Evolutionary conservation across 2,113 vertebrate species (phyloP), one percentile per base, ranked within the genome.

Genomic region (Leptobrachium ailaonicum): DNA sequence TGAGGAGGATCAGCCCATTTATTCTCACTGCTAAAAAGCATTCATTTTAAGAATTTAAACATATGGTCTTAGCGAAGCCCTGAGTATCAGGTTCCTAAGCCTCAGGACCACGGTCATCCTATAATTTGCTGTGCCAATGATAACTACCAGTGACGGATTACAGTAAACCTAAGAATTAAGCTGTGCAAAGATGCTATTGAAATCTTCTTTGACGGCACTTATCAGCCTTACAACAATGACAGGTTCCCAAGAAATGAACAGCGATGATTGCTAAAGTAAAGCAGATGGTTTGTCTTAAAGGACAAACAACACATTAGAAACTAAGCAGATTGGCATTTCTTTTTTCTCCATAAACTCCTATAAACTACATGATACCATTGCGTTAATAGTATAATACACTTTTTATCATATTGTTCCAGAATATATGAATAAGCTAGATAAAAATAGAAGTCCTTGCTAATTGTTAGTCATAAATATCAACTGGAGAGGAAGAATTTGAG

Each of bases 211-310:
- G 1, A 60, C 66, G 60, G 66, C 66, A 70, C 62, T 54, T 54
- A 60, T 62, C 50, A 77, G 50, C 12, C 56, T 70, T 70, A 62
- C 47, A 77, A 71, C 62, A 66, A 63, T 75, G 58, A 75, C 73
- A 66, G 73, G 73, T 75, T 66, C 14, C 41, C 3, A 13, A 58
- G 32, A 58, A 62, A 58, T 45, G 43, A 75, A 64, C 73, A 75
- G 73, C 47, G 73, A 64, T 75, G 58, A 75, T 64, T 75, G 73
- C 73, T 75, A 75, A 75, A 75, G 58, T 64, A 75, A 62, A 75
- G 60, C 73, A 75, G 73, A 75, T 73, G 71, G 71, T 60, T 60
- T 50, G 71, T 62, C 60, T 64, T 75, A 50, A 75, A 75, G 73
- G 56, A 64, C 58, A 66, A 75, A 66, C 44, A 75, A 53, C 10